phyloP scores from a whole-genome alignment of 2,888 invertebrate species.

The Helleia helle region DNA sequence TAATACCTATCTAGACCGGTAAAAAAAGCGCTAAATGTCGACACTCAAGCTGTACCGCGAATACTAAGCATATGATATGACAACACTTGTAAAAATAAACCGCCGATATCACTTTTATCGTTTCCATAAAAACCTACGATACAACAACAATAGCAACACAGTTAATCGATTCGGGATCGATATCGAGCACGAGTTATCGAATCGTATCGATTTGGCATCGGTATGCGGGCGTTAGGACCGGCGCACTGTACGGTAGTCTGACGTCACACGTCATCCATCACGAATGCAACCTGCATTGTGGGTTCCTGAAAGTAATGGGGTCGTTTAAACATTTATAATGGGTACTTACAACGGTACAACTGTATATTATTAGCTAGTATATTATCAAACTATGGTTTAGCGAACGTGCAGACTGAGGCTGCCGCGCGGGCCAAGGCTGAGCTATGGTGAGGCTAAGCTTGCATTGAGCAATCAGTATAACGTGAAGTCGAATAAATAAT shows the following conservation, averaged over 20 bases:
- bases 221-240: constrained; percentile 5
- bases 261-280: constrained; percentile 69
- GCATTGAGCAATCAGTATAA: too few relatives aligned
- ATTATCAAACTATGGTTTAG: too few relatives aligned
- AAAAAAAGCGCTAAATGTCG: constrained; percentile 29
- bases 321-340: too few relatives aligned
- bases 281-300: constrained; percentile 70
- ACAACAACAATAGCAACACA: constrained; percentile 41
- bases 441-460: too few relatives aligned
- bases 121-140: constrained; percentile 33
- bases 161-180: constrained; percentile 3
- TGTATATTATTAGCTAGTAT: too few relatives aligned
- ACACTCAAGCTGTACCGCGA: constrained; percentile 37
- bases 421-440: too few relatives aligned
- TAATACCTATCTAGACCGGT: constrained; percentile 15
- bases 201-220: background rate
- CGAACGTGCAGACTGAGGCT: too few relatives aligned
- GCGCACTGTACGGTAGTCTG: constrained; percentile 22
- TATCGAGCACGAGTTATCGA: background rate
- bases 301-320: constrained; percentile 50
- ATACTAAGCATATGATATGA: constrained; percentile 54
- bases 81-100: constrained; percentile 41
- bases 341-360: too few relatives aligned
- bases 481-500: too few relatives aligned
- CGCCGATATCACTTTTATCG: constrained; percentile 18